phyloP scores from a whole-genome alignment of 2,113 vertebrate genomes.

The Gymnorhina tibicen region DNA sequence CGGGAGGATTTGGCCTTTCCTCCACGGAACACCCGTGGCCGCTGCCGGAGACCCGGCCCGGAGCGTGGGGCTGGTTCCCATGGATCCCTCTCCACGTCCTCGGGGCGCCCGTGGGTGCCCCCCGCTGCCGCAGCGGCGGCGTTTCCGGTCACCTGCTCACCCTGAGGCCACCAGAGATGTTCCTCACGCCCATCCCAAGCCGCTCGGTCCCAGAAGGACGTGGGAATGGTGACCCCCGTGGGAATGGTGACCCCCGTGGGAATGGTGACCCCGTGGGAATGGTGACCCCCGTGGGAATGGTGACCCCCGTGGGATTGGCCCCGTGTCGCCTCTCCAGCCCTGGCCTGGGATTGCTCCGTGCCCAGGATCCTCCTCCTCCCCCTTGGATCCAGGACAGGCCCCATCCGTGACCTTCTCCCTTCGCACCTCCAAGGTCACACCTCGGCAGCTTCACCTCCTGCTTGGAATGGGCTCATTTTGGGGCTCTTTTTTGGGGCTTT shows the following conservation, averaged over 20 bases:
- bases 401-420: neutral
- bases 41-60: neutral
- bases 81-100: too few relatives aligned
- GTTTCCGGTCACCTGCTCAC: neutral
- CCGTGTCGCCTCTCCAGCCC: neutral
- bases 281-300: neutral
- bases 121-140: neutral
- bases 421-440: neutral
- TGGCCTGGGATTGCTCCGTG: neutral
- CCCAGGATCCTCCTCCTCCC: neutral
- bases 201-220: accelerated
- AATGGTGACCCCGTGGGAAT: neutral
- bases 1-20: neutral
- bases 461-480: accelerated
- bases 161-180: neutral
- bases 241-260: neutral
- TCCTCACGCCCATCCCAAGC: neutral
- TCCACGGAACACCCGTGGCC: neutral
- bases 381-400: neutral
- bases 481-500: neutral
- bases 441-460: neutral
- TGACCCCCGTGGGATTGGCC: accelerated
- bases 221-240: neutral
- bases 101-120: accelerated
- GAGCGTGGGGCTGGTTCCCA: neutral